Conservation (phyloP, 2,888 invertebrate species). For the Morpho helenor region DNA sequence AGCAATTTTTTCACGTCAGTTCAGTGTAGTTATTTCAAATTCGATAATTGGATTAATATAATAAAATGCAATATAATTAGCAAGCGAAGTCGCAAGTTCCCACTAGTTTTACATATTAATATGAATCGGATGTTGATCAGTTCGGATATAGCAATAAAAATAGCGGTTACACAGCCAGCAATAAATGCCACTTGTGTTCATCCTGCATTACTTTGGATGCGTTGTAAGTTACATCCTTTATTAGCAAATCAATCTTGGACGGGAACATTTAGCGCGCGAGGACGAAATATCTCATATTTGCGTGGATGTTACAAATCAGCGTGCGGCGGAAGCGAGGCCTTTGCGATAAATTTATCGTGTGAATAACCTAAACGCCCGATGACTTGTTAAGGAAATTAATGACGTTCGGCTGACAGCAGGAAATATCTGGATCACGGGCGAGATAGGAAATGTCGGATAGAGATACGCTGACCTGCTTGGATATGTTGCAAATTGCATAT, state of each 20-base stretch:
- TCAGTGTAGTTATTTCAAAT: no score
- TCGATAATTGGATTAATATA: no score
- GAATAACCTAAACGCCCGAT: slow-evolving; percentile 33
- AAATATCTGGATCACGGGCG: slow-evolving; percentile 25
- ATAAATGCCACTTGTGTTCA: slow-evolving; percentile 39
- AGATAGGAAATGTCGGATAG: slow-evolving; percentile 24
- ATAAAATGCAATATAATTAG: no score
- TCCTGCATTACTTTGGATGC: slow-evolving; percentile 38
- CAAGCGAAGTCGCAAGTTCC: no score
- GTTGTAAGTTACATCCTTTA: slow-evolving; percentile 43
- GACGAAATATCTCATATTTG: slow-evolving; percentile 32
- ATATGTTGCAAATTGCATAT: slow-evolving; percentile 12
- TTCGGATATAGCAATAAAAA: slow-evolving; percentile 38
- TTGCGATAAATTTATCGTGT: slow-evolving; percentile 42
- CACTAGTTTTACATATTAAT: no score
- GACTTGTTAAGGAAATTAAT: slow-evolving; percentile 27
- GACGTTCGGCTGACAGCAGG: slow-evolving; percentile 27
- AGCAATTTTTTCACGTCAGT: no score
- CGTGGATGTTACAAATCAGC: slow-evolving; percentile 35
- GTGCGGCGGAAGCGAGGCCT: slow-evolving; percentile 47
- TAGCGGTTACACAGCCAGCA: slow-evolving; percentile 31
- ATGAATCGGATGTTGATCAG: slow-evolving; percentile 26
- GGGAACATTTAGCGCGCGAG: slow-evolving; percentile 37
- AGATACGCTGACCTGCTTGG: slow-evolving; percentile 24
- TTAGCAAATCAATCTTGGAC: slow-evolving; percentile 37